A percentile compares a stretch with the other conserved stretches of the same genome.
phyloP scores from a whole-genome alignment of 2,888 invertebrate genomes.

The Melitaea athalia region DNA sequence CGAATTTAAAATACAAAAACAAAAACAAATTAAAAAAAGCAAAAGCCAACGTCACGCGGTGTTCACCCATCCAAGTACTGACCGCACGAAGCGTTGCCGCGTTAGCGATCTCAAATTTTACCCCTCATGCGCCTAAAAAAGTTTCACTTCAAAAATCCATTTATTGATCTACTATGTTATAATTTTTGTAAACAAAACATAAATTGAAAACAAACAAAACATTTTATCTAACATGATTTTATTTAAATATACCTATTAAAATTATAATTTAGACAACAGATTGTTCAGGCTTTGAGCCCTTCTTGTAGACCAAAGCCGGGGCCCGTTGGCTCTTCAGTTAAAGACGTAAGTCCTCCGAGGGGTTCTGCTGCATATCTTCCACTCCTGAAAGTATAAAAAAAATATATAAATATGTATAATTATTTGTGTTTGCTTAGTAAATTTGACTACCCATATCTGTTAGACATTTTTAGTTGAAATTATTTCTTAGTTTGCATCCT shows the following conservation, averaged over 20 bases:
- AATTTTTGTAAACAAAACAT: constrained; percentile 7
- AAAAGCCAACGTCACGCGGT: too few species aligned
- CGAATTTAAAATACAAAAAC: too few species aligned
- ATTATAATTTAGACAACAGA: constrained; percentile 36
- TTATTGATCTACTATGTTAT: too few species aligned
- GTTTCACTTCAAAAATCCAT: too few species aligned
- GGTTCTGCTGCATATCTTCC: constrained; percentile 97
- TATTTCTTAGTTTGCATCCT: too few species aligned
- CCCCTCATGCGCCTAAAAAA: too few species aligned
- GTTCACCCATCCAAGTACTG: too few species aligned
- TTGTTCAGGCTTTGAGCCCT: constrained; percentile 57
- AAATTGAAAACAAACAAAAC: constrained; percentile 32
- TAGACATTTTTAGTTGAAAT: too few species aligned
- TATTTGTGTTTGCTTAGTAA: not conserved
- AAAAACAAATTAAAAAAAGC: too few species aligned
- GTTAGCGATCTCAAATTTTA: too few species aligned
- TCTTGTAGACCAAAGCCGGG: constrained; percentile 94
- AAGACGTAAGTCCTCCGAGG: constrained; percentile 91
- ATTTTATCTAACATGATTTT: constrained; percentile 70
- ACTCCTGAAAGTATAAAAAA: constrained; percentile 80
- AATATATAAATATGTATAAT: not conserved
- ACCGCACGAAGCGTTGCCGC: too few species aligned
- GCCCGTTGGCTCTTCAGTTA: constrained; percentile 93
- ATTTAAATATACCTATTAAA: constrained; percentile 70
- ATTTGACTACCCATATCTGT: not conserved